phyloP scores from a whole-genome alignment of 2,113 vertebrate species.

The Condylura cristata region DNA sequence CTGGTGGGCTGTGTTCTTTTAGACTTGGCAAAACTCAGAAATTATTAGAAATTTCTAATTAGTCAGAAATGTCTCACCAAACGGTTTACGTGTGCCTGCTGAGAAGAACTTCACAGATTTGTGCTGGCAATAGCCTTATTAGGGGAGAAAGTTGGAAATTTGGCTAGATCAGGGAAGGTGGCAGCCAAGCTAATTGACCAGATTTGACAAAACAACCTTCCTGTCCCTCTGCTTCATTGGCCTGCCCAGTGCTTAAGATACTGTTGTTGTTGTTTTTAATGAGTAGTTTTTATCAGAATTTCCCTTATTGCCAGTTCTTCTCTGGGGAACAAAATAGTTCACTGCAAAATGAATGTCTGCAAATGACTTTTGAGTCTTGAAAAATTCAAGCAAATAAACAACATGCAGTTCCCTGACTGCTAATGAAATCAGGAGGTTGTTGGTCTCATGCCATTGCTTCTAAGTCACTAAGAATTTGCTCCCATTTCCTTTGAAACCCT shows the following conservation, averaged over 20 bases:
- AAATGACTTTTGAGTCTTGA: conserved; percentile 32
- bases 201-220: neutral
- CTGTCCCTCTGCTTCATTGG: neutral
- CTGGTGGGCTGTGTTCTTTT: neutral
- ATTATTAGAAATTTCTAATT: neutral
- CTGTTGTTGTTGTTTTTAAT: neutral
- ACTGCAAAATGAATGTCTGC: neutral
- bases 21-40: neutral
- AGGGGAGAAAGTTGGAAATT: neutral
- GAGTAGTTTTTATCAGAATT: neutral
- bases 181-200: neutral
- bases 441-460: neutral
- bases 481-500: conserved; percentile 12
- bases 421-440: neutral
- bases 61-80: neutral
- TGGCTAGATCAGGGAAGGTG: neutral
- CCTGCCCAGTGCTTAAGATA: neutral
- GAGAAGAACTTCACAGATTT: neutral
- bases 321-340: conserved; percentile 9
- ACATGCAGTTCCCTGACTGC: neutral
- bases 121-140: neutral
- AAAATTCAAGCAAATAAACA: conserved; percentile 1
- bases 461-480: conserved; percentile 3
- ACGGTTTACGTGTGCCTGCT: neutral
- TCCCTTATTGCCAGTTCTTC: neutral